phyloP scores from a whole-genome alignment of 2,113 vertebrate species.

The Myrmecophaga tridactyla region DNA sequence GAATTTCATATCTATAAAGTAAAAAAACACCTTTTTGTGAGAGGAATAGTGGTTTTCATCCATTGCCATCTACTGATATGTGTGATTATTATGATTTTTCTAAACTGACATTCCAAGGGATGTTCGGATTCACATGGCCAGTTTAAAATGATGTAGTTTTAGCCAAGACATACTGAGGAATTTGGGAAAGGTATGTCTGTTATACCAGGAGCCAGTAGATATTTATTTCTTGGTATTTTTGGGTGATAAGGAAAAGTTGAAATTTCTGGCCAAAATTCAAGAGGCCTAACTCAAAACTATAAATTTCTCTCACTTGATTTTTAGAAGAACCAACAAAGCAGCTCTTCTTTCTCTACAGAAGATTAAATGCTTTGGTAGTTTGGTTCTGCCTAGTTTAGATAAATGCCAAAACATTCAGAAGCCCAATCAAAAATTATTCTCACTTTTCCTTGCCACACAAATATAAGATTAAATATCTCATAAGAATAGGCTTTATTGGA shows the following conservation, averaged over 20 bases:
- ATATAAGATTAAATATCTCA: constrained; percentile 70
- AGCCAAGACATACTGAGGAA: neutral
- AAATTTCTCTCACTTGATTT: neutral
- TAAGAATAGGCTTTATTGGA: constrained; percentile 66
- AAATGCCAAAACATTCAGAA: constrained; percentile 47
- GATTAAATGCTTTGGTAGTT: neutral
- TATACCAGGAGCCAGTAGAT: neutral
- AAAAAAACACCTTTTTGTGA: neutral
- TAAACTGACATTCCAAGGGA: no score
- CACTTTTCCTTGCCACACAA: constrained; percentile 57
- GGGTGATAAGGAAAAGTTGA: neutral
- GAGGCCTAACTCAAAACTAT: neutral
- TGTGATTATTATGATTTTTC: no score
- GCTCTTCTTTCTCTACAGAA: neutral
- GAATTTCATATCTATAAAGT: neutral
- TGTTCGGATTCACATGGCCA: no score
- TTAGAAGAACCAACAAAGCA: neutral
- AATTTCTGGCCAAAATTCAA: neutral
- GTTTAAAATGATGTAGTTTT: neutral
- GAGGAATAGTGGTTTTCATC: neutral
- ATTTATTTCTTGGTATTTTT: neutral
- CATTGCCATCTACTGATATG: neutral
- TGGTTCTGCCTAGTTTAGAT: constrained; percentile 45
- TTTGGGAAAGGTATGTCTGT: neutral
- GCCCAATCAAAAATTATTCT: constrained; percentile 60